Conservation (phyloP, 2,797 vertebrate species). For the Streptopelia turtur region DNA sequence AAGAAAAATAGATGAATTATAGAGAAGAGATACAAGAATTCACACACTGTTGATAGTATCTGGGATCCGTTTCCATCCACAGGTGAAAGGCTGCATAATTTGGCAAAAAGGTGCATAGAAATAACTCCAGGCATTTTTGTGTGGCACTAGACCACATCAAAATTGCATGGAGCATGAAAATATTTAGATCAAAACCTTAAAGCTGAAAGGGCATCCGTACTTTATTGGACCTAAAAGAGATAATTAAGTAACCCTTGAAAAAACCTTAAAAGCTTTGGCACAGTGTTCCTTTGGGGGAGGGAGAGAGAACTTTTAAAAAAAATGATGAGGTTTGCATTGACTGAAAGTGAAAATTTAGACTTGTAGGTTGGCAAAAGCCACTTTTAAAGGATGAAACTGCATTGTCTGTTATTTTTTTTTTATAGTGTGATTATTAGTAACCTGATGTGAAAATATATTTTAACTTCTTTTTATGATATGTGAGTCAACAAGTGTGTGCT, state of each 20-base stretch:
- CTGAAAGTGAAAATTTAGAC: neutral
- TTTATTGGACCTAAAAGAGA: neutral
- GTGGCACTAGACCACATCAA: neutral
- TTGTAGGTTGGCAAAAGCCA: neutral
- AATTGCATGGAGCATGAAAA: neutral
- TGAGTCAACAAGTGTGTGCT: neutral
- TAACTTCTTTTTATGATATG: neutral
- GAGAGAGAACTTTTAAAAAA: neutral
- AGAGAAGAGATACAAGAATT: neutral
- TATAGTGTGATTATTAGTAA: neutral
- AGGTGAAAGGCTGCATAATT: neutral
- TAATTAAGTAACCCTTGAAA: neutral
- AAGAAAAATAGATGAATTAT: neutral
- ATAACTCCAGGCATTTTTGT: neutral
- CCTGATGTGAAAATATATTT: neutral
- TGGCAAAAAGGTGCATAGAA: neutral
- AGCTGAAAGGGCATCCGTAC: conserved; percentile 25
- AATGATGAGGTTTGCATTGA: neutral
- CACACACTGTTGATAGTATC: neutral
- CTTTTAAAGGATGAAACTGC: neutral
- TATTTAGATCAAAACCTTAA: conserved; percentile 39
- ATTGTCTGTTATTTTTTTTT: neutral
- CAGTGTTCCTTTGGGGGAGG: neutral
- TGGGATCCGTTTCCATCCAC: neutral
- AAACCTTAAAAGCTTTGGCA: conserved; percentile 10